Evolutionary conservation across 2,113 vertebrate genomes (phyloP).

Genomic region (Megaceryle maxima): DNA sequence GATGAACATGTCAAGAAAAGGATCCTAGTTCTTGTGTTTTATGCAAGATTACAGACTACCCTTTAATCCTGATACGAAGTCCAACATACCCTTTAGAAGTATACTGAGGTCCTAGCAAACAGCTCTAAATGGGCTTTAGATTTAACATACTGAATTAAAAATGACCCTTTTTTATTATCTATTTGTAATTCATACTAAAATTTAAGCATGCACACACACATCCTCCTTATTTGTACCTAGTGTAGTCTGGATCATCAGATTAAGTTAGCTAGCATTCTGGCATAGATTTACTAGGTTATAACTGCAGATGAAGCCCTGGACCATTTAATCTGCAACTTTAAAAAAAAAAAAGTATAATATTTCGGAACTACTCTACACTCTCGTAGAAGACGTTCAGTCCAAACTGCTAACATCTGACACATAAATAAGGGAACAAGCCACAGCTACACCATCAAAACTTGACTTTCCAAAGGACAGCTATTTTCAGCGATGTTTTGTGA

Average conservation of each 20-base stretch:
- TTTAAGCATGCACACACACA: background rate
- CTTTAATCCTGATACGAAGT: background rate
- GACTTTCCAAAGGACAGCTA: constrained; percentile 55
- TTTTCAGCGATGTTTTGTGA: constrained; percentile 7
- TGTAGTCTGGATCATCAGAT: background rate
- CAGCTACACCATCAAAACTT: background rate
- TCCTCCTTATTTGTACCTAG: background rate
- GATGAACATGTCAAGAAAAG: background rate
- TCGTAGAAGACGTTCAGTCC: background rate
- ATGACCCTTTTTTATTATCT: background rate
- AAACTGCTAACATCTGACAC: background rate
- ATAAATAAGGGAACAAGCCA: background rate
- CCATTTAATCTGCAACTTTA: background rate
- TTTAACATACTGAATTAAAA: background rate
- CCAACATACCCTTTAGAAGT: background rate
- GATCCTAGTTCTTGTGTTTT: background rate
- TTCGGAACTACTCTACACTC: background rate
- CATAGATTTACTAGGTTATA: background rate
- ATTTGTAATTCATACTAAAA: background rate
- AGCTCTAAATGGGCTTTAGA: background rate
- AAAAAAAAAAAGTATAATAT: background rate
- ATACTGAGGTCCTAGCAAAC: background rate
- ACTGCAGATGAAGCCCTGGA: background rate
- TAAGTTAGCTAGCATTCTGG: background rate
- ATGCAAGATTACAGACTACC: background rate